These are phyloP conservation scores for Setophaga petechia DNA, from an alignment of 2,113 vertebrate species.

Conservation along the genomic window DNA sequence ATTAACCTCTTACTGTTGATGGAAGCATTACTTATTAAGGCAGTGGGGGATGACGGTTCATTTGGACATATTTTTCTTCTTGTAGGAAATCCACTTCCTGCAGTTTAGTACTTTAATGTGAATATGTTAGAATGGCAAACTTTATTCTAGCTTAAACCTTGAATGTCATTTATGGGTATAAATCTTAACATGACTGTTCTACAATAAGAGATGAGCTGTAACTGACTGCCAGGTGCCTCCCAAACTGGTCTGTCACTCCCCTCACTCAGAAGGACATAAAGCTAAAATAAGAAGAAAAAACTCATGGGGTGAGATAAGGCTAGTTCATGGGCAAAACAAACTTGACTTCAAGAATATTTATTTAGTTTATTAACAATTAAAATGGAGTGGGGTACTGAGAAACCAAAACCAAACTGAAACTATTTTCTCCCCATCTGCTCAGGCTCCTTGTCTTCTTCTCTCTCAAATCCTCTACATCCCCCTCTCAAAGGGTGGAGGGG, in stretches of 20 bases:
- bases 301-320: not conserved
- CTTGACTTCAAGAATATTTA: not conserved
- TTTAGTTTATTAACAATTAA: not conserved
- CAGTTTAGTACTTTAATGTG: not conserved
- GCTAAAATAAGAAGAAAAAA: not conserved
- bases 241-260: not conserved
- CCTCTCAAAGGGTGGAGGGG: accelerated
- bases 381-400: not conserved
- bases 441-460: not conserved
- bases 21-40: not conserved
- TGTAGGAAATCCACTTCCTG: not conserved
- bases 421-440: not conserved
- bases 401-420: accelerated
- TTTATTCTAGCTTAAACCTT: not conserved
- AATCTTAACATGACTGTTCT: not conserved
- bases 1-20: not conserved
- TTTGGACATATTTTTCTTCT: not conserved
- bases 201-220: not conserved
- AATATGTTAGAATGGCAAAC: not conserved
- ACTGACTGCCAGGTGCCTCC: not conserved
- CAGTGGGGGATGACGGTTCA: not conserved
- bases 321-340: not conserved
- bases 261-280: not conserved
- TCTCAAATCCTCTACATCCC: not conserved
- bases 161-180: not conserved